These are phyloP conservation scores for Aphis craccivora DNA, from an alignment of 1,140 invertebrate genomes.

Conservation along the genomic window DNA sequence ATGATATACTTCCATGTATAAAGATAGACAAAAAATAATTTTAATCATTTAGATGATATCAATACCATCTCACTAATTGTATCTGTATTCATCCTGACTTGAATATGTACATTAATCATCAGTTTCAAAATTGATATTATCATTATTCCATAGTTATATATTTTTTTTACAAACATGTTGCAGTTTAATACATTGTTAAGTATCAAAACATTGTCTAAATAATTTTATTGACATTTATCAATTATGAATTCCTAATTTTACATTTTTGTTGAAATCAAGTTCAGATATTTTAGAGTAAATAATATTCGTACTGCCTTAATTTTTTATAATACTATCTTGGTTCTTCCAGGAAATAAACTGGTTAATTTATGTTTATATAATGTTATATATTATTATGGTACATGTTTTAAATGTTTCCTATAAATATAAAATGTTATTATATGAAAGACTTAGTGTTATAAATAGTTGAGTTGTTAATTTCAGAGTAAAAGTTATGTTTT, in stretches of 20 bases:
- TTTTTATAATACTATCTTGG: neutral
- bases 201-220: neutral
- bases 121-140: slow-evolving; percentile 6
- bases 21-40: neutral
- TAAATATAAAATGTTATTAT: neutral
- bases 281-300: neutral
- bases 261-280: neutral
- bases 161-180: slow-evolving; percentile 26
- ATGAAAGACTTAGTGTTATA: slow-evolving; percentile 3
- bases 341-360: neutral
- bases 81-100: neutral
- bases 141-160: slow-evolving; percentile 5
- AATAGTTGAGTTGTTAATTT: slow-evolving; percentile 2
- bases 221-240: neutral
- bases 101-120: neutral
- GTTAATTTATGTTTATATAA: neutral
- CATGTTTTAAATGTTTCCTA: neutral
- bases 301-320: neutral
- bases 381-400: neutral
- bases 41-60: slow-evolving; percentile 5
- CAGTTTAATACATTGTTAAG: slow-evolving; percentile 24
- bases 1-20: slow-evolving; percentile 1
- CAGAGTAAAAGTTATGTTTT: neutral
- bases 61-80: neutral
- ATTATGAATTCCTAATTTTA: neutral